Evolutionary conservation across 37 sponge, comb jelly and placozoan species (phyloP).

Genomic region (Aplysina aerophoba): DNA sequence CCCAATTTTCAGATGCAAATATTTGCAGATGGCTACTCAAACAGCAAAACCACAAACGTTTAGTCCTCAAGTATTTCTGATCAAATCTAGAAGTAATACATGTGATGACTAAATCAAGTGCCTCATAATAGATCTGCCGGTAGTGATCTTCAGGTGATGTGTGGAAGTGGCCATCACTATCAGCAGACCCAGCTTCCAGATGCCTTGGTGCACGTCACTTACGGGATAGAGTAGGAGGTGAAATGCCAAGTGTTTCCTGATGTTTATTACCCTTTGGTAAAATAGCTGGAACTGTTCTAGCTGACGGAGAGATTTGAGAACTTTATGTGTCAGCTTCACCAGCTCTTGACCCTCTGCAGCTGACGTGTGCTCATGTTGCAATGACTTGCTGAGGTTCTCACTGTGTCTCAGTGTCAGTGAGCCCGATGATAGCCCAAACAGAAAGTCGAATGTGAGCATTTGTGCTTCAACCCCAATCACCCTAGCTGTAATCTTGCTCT

Average conservation of each 20-base stretch:
- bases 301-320: constrained; percentile 31
- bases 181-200: constrained; percentile 35
- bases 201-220: constrained; percentile 42
- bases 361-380: constrained; percentile 37
- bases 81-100: constrained; percentile 25
- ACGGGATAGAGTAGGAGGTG: constrained; percentile 35
- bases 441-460: constrained; percentile 56
- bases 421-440: constrained; percentile 28
- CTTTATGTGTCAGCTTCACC: constrained; percentile 29
- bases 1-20: too few species aligned
- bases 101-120: constrained; percentile 31
- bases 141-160: constrained; percentile 44
- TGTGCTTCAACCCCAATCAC: constrained; percentile 42
- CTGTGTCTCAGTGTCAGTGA: constrained; percentile 22
- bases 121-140: constrained; percentile 36
- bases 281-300: constrained; percentile 41
- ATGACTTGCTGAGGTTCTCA: constrained; percentile 59
- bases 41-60: too few species aligned
- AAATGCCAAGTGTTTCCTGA: constrained; percentile 6
- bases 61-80: too few species aligned
- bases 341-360: constrained; percentile 54
- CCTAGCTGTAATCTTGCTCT: constrained; percentile 25
- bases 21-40: too few species aligned
- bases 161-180: constrained; percentile 16
- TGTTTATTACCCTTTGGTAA: neutral